A percentile compares a stretch with the other conserved stretches of the same genome.
Evolutionary conservation across 1,140 invertebrate species (phyloP).

Genomic region (Mya arenaria): DNA sequence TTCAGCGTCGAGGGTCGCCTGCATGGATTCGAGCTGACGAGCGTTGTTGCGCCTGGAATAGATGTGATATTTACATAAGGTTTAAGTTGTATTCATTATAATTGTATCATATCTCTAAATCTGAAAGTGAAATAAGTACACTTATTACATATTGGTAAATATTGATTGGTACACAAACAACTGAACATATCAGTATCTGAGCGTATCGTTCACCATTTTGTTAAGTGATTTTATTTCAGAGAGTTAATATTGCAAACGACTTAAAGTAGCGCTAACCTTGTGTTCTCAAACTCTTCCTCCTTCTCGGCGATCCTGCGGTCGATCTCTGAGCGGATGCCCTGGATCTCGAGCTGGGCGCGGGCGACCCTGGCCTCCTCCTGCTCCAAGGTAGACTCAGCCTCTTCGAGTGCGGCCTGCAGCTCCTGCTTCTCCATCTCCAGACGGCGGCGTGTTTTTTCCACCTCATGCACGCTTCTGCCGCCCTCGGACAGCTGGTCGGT

Average conservation of each 20-base stretch:
- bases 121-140: not conserved
- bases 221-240: too few species aligned
- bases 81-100: not conserved
- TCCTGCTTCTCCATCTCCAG: conserved; percentile 99
- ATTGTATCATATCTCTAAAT: not conserved
- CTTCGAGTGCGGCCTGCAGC: conserved; percentile 98
- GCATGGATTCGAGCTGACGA: conserved; percentile 99
- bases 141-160: not conserved
- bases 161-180: not conserved
- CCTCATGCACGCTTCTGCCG: conserved; percentile 95
- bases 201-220: too few species aligned
- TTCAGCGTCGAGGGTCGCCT: conserved; percentile 99
- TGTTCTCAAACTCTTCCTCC: conserved; percentile 99
- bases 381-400: conserved; percentile 99
- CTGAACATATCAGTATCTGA: too few species aligned
- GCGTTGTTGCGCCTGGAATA: conserved; percentile 97
- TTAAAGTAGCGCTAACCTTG: conserved; percentile 82
- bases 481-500: conserved; percentile 99
- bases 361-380: conserved; percentile 88
- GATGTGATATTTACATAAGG: not conserved
- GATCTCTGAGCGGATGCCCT: conserved; percentile 98
- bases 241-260: not conserved
- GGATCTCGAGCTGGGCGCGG: conserved; percentile 97
- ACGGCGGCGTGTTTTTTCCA: conserved; percentile 98
- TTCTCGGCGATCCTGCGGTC: conserved; percentile 99